A percentile compares a stretch with the other conserved stretches of the same genome.
Evolutionary conservation across 2,888 invertebrate species (phyloP).

Genomic region (Lamproptera curius): DNA sequence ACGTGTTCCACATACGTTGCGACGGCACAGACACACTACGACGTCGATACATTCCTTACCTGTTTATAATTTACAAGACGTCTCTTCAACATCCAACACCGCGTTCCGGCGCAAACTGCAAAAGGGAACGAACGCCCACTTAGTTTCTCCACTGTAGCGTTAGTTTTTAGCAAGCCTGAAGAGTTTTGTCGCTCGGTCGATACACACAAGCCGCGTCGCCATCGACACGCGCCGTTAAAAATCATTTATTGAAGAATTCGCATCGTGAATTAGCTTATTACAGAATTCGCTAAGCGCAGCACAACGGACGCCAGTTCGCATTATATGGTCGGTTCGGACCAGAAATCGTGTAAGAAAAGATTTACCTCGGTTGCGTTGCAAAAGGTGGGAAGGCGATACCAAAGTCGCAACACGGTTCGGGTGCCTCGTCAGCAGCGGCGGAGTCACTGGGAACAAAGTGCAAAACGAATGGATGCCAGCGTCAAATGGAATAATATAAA

Average conservation of each 20-base stretch:
- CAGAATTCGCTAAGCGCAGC: neutral
- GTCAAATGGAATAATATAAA: too few species aligned
- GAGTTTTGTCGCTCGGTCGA: neutral
- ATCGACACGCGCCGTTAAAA: neutral
- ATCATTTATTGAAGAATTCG: conserved; percentile 3
- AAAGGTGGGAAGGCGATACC: neutral
- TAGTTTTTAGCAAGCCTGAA: neutral
- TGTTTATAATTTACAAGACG: conserved; percentile 1
- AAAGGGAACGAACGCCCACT: conserved; percentile 11
- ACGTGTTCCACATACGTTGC: too few species aligned
- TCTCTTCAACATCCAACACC: conserved; percentile 4
- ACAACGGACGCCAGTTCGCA: conserved; percentile 4
- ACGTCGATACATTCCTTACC: conserved; percentile 3
- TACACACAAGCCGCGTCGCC: neutral
- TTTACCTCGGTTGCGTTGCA: conserved; percentile 4
- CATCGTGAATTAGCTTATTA: neutral
- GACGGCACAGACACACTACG: too few species aligned
- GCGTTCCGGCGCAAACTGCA: conserved; percentile 4
- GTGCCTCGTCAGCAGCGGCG: neutral
- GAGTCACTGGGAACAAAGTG: conserved; percentile 5
- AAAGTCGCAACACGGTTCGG: neutral
- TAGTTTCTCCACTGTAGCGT: conserved; percentile 5
- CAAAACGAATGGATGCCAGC: neutral
- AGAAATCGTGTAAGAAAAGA: neutral
- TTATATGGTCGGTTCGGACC: too few species aligned